Evolutionary conservation across 2,797 vertebrate genomes (phyloP), one percentile per base, ranked within the genome.

Genomic region (Pelochelys cantorii): DNA sequence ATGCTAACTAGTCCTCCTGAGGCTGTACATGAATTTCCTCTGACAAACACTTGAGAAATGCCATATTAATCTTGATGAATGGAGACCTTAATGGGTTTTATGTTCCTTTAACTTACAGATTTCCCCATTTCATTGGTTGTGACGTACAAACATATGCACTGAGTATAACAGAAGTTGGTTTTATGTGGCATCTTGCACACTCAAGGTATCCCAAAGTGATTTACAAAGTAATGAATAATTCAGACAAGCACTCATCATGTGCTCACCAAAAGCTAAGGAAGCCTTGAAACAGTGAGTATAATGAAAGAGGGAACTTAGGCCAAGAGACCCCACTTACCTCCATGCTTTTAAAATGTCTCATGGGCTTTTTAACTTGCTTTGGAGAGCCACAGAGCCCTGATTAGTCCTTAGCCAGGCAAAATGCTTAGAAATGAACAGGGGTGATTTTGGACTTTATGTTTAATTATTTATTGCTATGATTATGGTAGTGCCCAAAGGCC

Each of bases 61-160:
- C 79, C 27, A n/a, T 52, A 88, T 78, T 92, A 85, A 88, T 42
- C 65, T 68, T 88, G 90, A 88, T 92, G 68, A 85, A 92, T 85
- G 68, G 83, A 92, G 83, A 85, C 79, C 79, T 82, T 88, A 78
- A 88, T 85, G 68, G 53, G 65, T 92, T 92, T 88, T 92, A 88
- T 82, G 83, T 92, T 83, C 71, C 42, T 87, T 82, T 92, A 85
- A 85, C 86, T 88, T 92, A 88, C 79, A 65, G 85, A 84, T 88
- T 92, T 92, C 59, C 86, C 83, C 78, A 78, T 88, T 88, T 88
- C 83, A 88, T n/a, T 92, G 90, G 83, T 92, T 92, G 83, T 92
- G 90, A 88, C 71, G 65, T 92, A 88, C 68, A 88, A 56, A 92
- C 90, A 92, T 85, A 68, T 92, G 88, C 88, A 92, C 81, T 85